These are phyloP conservation scores for Molanna angustata DNA, from an alignment of 2,888 invertebrate genomes.

Conservation along the genomic window DNA sequence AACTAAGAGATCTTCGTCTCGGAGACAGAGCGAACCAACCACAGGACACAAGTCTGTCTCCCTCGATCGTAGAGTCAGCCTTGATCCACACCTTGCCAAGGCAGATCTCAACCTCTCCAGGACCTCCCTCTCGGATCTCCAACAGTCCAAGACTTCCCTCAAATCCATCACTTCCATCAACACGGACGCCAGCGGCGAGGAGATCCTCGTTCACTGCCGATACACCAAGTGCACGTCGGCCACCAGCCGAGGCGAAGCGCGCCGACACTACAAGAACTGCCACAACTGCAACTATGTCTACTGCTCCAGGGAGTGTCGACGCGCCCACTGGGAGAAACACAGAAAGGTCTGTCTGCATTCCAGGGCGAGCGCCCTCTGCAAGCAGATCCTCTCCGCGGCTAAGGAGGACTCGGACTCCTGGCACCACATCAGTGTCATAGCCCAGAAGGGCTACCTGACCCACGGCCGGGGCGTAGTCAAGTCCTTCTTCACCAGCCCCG, in stretches of 20 bases:
- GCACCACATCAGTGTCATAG: slow-evolving; percentile 77
- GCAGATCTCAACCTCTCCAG: slow-evolving; percentile 33
- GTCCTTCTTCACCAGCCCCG: slow-evolving; percentile 84
- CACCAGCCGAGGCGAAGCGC: slow-evolving; percentile 71
- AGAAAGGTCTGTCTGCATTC: slow-evolving; percentile 88
- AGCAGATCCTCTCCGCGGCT: slow-evolving; percentile 76
- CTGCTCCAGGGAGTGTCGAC: slow-evolving; percentile 87
- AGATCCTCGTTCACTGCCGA: slow-evolving; percentile 67
- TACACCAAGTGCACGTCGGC: slow-evolving; percentile 78
- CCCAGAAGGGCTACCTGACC: slow-evolving; percentile 77
- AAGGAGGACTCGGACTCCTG: slow-evolving; percentile 75
- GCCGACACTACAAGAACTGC: slow-evolving; percentile 83
- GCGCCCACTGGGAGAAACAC: slow-evolving; percentile 92
- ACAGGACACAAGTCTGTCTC: slow-evolving; percentile 42
- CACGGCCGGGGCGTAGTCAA: slow-evolving; percentile 91
- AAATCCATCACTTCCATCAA: slow-evolving; percentile 44
- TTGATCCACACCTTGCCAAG: slow-evolving; percentile 52
- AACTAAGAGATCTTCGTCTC: slow-evolving; percentile 42
- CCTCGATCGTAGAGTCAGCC: slow-evolving; percentile 59
- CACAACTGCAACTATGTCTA: slow-evolving; percentile 95
- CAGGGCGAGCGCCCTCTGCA: slow-evolving; percentile 84
- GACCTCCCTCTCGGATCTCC: slow-evolving; percentile 39
- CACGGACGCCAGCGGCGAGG: slow-evolving; percentile 52
- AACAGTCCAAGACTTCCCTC: slow-evolving; percentile 49
- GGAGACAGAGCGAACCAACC: slow-evolving; percentile 47